A percentile compares a stretch with the other conserved stretches of the same genome.
phyloP scores from a whole-genome alignment of 2,797 vertebrate species.

The Ptychobarbus kaznakovi region DNA sequence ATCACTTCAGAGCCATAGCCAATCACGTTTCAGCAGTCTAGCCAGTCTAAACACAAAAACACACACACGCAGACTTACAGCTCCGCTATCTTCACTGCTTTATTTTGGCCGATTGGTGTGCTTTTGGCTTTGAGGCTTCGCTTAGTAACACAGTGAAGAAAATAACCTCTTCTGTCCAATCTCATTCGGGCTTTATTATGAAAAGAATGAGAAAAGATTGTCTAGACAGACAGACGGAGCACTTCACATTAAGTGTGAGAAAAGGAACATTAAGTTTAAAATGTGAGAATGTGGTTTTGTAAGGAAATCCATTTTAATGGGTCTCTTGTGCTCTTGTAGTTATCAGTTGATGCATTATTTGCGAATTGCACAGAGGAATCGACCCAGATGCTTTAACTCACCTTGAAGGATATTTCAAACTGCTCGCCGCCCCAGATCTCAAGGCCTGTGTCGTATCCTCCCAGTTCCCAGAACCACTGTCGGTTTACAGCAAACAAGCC shows the following conservation, averaged over 20 bases:
- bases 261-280: slow-evolving; percentile 10
- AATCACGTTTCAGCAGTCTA: slow-evolving; percentile 50
- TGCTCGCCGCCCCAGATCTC: slow-evolving; percentile 94
- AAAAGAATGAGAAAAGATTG: slow-evolving; percentile 49
- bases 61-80: slow-evolving; percentile 24
- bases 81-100: slow-evolving; percentile 11
- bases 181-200: slow-evolving; percentile 48
- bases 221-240: slow-evolving; percentile 27
- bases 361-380: background rate
- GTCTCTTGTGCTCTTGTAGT: slow-evolving; percentile 14
- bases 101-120: slow-evolving; percentile 33
- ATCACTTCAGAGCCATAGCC: slow-evolving; percentile 51
- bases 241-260: slow-evolving; percentile 37
- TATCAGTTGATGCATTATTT: too few species aligned
- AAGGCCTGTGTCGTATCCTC: slow-evolving; percentile 90
- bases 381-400: background rate
- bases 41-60: slow-evolving; percentile 36
- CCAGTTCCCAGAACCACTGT: slow-evolving; percentile 89
- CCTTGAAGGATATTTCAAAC: slow-evolving; percentile 91
- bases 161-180: slow-evolving; percentile 43
- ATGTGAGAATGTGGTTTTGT: slow-evolving; percentile 3
- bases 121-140: slow-evolving; percentile 25
- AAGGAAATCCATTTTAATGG: slow-evolving; percentile 25
- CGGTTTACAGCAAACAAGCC: slow-evolving; percentile 87
- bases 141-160: slow-evolving; percentile 28